Conservation (phyloP, 2,113 vertebrate genomes). For the Pantherophis guttatus region DNA sequence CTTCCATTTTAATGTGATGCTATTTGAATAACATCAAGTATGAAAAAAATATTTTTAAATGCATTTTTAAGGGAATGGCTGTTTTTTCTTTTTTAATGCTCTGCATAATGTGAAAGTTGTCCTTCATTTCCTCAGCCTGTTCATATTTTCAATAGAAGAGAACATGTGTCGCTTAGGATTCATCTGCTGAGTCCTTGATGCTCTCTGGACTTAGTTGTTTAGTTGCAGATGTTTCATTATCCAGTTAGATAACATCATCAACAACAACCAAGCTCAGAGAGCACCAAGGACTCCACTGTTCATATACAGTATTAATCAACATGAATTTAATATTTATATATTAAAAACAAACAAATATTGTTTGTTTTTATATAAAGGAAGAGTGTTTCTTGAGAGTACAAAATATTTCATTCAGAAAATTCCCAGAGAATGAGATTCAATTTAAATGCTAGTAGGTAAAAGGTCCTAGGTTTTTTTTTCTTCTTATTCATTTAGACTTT, state of each 20-base stretch:
- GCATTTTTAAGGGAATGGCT: not conserved
- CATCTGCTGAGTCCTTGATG: not conserved
- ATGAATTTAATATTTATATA: not conserved
- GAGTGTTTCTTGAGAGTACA: not conserved
- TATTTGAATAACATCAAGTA: not conserved
- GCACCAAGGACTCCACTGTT: not conserved
- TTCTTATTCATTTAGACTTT: not conserved
- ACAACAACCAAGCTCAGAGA: not conserved
- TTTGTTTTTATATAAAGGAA: not conserved
- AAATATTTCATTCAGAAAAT: not conserved
- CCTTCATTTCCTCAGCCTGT: not conserved
- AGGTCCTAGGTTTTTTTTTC: not conserved
- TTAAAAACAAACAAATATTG: not conserved
- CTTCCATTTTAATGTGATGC: not conserved
- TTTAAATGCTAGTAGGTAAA: not conserved
- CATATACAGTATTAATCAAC: not conserved
- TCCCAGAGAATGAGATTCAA: accelerated
- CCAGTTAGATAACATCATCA: not conserved
- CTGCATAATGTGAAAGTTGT: not conserved
- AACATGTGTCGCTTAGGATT: not conserved
- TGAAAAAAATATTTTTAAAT: not conserved
- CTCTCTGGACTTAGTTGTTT: conserved; percentile 12
- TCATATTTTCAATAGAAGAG: not conserved
- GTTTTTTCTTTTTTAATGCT: not conserved
- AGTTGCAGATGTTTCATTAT: not conserved